phyloP scores from a whole-genome alignment of 2,888 invertebrate genomes.

The Plemyria rubiginata region DNA sequence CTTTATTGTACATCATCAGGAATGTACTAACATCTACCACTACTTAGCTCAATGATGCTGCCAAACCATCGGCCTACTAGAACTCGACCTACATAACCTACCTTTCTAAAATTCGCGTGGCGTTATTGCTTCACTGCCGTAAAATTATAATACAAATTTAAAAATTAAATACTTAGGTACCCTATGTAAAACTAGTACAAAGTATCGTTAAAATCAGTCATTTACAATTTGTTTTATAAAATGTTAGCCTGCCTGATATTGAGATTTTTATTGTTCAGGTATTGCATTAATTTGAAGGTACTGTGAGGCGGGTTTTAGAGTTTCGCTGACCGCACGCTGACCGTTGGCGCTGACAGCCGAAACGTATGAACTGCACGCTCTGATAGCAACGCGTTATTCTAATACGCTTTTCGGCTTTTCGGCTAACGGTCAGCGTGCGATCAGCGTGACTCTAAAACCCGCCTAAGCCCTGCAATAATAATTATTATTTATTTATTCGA shows the following conservation, averaged over 20 bases:
- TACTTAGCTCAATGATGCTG: constrained; percentile 61
- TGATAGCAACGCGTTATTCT: too few relatives aligned
- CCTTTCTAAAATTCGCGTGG: constrained; percentile 16
- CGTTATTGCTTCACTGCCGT: constrained; percentile 22
- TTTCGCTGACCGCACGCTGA: too few relatives aligned
- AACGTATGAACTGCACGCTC: too few relatives aligned
- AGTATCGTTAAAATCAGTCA: constrained; percentile 77
- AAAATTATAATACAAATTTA: constrained; percentile 43
- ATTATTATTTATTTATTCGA: too few relatives aligned
- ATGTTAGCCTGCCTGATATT: constrained; percentile 29
- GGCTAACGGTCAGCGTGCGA: too few relatives aligned
- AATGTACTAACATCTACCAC: constrained; percentile 77
- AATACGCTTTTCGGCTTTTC: too few relatives aligned
- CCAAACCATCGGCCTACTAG: constrained; percentile 9
- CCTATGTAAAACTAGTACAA: constrained; percentile 65
- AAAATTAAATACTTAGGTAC: constrained; percentile 58
- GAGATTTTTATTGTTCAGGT: constrained; percentile 53
- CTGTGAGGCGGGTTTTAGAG: too few relatives aligned
- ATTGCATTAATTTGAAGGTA: constrained; percentile 46
- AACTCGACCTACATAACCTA: constrained; percentile 7
- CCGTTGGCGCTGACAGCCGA: too few relatives aligned
- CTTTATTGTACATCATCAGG: constrained; percentile 77
- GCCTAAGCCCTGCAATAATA: too few relatives aligned
- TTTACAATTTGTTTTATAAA: constrained; percentile 66
- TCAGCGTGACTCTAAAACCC: too few relatives aligned